Evolutionary conservation across 92 coral and sea anemone species (phyloP), one percentile per base, ranked within the genome.

Genomic region (Phenganax subtilis): DNA sequence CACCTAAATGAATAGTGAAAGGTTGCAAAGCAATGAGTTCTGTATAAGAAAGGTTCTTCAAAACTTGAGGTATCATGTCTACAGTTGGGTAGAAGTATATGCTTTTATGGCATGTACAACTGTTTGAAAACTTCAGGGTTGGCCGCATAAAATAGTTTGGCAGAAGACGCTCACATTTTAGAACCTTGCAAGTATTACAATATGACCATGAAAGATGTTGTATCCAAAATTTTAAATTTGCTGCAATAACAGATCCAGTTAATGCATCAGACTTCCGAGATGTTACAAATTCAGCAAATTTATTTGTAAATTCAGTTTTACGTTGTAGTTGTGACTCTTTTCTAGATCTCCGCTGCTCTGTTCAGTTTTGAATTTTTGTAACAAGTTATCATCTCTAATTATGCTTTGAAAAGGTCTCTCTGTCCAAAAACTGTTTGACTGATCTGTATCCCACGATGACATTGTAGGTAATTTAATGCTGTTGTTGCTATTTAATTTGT

Each of bases 1-100:
- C 86, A 4, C 86, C 75, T 12, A 58, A 60, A 10, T 83, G 86
- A 52, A 83, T 55, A 73, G 75, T 76, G 5, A 80, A 79, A 1
- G 85, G 87, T 28, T 72, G 20, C 1, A 80, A 76, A 4, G 30
- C 51, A 0, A 66, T 57, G 55, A 79, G 5, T 7, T 71, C 76
- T 0, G 10, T 1, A 10, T 71, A n/a, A 1, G 76, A 9, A 6
- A 71, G 30, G 10, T 10, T 30, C 11, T 37, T 71, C 54, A 71
- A 37, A 5, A 71, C 57, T 11, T 71, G 52, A 0, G 76, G 76
- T 37, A 71, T 71, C 17, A 9, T 37, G n/a, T 27, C 55, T 2
- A 71, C 6, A 12, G 54, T 10, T 0, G 76, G 76, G 1, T 14
- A 20, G 1, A 71, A 20, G 55, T 71, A 37, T 37, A 71, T 20